phyloP scores from a whole-genome alignment of 2,888 invertebrate species.

The Allygus modestus region DNA sequence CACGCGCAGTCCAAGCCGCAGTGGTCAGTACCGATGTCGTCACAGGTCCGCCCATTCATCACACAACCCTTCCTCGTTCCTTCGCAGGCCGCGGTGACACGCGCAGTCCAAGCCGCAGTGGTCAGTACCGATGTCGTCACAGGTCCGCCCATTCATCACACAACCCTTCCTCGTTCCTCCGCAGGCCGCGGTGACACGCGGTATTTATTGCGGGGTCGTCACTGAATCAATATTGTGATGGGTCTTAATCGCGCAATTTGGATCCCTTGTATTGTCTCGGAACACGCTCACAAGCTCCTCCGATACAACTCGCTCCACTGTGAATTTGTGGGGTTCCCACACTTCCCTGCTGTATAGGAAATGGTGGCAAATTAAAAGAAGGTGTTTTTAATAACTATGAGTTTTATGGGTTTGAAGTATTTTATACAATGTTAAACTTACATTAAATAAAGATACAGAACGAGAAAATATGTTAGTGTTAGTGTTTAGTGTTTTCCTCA shows the following conservation, averaged over 20 bases:
- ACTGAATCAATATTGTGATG: constrained; percentile 44
- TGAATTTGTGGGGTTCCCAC: neutral
- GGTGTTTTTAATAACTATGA: too few relatives aligned
- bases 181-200: constrained; percentile 13
- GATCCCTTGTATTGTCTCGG: constrained; percentile 25
- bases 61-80: too few relatives aligned
- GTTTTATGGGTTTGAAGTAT: too few relatives aligned
- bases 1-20: too few relatives aligned
- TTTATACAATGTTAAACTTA: too few relatives aligned
- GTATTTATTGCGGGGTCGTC: constrained; percentile 27
- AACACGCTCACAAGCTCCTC: neutral
- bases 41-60: too few relatives aligned
- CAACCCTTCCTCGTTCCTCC: neutral
- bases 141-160: neutral
- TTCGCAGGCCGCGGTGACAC: too few relatives aligned
- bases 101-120: neutral
- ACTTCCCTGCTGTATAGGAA: neutral
- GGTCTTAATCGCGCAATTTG: constrained; percentile 16
- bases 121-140: neutral
- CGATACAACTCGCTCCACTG: neutral
- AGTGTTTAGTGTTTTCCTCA: too few relatives aligned
- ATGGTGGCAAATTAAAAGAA: too few relatives aligned
- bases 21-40: too few relatives aligned
- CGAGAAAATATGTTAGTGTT: too few relatives aligned
- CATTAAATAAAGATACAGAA: too few relatives aligned